Percentiles rank a stretch among this genome's conserved stretches.
phyloP scores from a whole-genome alignment of 2,113 vertebrate species.

The Amazona guildingii region DNA sequence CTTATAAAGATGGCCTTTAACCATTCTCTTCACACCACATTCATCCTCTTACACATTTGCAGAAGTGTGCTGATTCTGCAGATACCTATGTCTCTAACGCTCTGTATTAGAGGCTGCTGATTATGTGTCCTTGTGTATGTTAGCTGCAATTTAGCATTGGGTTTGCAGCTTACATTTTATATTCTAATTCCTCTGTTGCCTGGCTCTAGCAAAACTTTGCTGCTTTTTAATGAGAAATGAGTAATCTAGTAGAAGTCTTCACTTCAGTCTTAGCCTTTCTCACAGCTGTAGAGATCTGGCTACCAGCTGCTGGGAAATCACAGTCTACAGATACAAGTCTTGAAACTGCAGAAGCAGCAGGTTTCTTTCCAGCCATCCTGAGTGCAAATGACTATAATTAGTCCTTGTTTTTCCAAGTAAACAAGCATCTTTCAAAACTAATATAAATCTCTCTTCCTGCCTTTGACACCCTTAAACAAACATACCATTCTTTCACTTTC shows the following conservation, averaged over 20 bases:
- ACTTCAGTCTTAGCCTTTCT: background rate
- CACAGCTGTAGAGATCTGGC: background rate
- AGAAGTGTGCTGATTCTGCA: background rate
- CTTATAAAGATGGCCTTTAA: background rate
- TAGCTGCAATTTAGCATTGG: background rate
- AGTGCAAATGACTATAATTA: background rate
- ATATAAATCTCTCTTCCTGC: background rate
- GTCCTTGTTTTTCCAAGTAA: background rate
- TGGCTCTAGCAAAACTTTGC: background rate
- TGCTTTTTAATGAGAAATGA: background rate
- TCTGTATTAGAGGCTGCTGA: background rate
- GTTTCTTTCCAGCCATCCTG: background rate
- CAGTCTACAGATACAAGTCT: background rate
- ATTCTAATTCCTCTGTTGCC: background rate
- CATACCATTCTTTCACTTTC: background rate
- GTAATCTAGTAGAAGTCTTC: background rate
- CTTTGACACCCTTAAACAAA: background rate
- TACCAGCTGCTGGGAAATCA: background rate
- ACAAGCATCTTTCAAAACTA: background rate
- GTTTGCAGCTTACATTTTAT: background rate
- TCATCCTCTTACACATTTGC: background rate
- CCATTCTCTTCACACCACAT: background rate
- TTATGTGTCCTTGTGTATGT: background rate
- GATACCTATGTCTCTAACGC: rapidly evolving
- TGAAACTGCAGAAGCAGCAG: background rate